phyloP scores from a whole-genome alignment of 2,888 invertebrate species.

The Phlogophora meticulosa region DNA sequence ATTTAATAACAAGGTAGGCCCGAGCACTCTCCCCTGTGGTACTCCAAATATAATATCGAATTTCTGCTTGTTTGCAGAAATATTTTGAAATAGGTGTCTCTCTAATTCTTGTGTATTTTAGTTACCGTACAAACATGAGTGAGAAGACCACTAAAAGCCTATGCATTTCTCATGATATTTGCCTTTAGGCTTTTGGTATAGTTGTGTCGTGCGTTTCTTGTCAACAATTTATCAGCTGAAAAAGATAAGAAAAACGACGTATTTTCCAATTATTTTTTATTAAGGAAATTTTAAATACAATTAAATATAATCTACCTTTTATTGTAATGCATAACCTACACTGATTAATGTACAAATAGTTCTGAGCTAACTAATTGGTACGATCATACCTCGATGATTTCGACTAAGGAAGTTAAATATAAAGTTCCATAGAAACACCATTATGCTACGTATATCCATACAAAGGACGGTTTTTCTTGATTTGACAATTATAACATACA shows the following conservation, averaged over 20 bases:
- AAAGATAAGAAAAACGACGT: constrained; percentile 25
- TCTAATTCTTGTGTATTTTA: background rate
- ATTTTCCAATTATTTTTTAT: constrained; percentile 79
- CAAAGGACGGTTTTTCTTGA: constrained; percentile 76
- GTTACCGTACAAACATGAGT: background rate
- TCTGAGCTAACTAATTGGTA: constrained; percentile 72
- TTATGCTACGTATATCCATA: constrained; percentile 66
- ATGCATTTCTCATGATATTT: background rate
- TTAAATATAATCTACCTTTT: constrained; percentile 77
- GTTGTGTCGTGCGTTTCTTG: background rate
- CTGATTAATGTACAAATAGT: constrained; percentile 80
- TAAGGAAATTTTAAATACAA: constrained; percentile 88
- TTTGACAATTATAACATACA: constrained; percentile 70
- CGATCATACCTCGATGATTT: constrained; percentile 73
- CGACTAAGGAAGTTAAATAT: constrained; percentile 76
- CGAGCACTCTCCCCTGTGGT: background rate
- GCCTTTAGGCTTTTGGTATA: background rate
- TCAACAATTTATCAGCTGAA: background rate
- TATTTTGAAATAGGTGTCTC: background rate
- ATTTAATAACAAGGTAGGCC: constrained; percentile 1
- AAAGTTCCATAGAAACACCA: constrained; percentile 66
- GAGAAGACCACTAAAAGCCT: background rate
- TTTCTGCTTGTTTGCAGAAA: background rate
- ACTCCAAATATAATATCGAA: background rate
- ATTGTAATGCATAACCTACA: constrained; percentile 75